Percentiles rank a stretch among this genome's conserved stretches.
Conservation (phyloP, 2,113 vertebrate species). For the Ramphastos sulfuratus region DNA sequence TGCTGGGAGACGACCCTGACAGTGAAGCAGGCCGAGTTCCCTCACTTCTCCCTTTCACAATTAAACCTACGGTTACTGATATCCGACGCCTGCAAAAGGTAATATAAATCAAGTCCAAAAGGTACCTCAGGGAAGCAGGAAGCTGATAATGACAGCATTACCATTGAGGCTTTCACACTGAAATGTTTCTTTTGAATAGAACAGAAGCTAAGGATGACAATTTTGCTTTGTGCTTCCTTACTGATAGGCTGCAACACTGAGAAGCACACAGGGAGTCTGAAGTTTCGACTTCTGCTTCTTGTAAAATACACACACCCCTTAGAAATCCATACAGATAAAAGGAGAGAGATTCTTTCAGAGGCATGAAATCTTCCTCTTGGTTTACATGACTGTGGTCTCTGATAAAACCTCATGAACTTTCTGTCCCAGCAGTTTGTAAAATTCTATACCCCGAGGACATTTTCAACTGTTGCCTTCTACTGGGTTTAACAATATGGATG, state of each 20-base stretch:
- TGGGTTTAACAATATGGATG: not conserved
- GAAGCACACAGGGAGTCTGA: not conserved
- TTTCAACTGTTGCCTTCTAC: not conserved
- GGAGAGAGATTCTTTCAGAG: not conserved
- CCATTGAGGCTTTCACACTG: not conserved
- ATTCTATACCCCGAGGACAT: not conserved
- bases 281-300: not conserved
- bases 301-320: not conserved
- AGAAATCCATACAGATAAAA: not conserved
- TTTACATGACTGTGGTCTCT: not conserved
- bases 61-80: not conserved
- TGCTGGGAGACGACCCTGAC: constrained; percentile 26
- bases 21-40: not conserved
- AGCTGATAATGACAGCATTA: not conserved
- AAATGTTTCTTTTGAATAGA: not conserved
- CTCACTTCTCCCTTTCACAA: not conserved
- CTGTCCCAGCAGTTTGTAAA: not conserved
- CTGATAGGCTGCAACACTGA: accelerated
- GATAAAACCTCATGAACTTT: not conserved
- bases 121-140: not conserved
- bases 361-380: not conserved
- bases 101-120: not conserved
- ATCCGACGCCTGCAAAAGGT: not conserved
- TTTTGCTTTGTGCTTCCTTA: not conserved
- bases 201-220: not conserved